Evolutionary conservation across 2,888 invertebrate genomes (phyloP).

Genomic region (Cosmopolites sordidus): DNA sequence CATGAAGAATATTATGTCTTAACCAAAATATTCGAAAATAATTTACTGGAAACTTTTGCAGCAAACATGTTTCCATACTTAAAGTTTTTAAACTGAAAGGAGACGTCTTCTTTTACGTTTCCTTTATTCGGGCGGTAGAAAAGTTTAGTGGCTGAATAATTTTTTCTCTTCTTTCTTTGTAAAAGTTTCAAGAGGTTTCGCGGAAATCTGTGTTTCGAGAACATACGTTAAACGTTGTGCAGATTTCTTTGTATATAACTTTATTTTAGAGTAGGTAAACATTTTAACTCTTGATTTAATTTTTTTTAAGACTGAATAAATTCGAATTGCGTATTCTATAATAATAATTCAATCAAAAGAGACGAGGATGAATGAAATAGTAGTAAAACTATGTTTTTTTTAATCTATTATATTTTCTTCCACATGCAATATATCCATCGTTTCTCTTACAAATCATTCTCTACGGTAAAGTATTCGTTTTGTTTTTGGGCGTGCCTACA

Average conservation of each 20-base stretch:
- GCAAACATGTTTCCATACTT: constrained; percentile 34
- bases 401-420: too few species aligned
- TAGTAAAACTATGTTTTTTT: too few species aligned
- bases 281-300: too few species aligned
- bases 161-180: constrained; percentile 22
- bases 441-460: too few species aligned
- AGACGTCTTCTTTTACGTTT: constrained; percentile 30
- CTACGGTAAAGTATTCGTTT: too few species aligned
- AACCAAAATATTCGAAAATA: constrained; percentile 20
- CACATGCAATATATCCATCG: too few species aligned
- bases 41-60: constrained; percentile 27
- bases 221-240: constrained; percentile 12
- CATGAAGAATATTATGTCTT: constrained; percentile 17
- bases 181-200: constrained; percentile 19
- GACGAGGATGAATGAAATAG: too few species aligned
- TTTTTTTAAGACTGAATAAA: too few species aligned
- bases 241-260: not conserved
- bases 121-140: constrained; percentile 33
- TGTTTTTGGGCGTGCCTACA: too few species aligned
- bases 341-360: too few species aligned
- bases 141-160: constrained; percentile 33
- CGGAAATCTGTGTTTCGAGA: constrained; percentile 13
- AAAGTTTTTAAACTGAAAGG: constrained; percentile 33
- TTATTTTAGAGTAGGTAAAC: too few species aligned
- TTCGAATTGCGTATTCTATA: too few species aligned